phyloP scores from a whole-genome alignment of 2,888 invertebrate species.

The Chalcis sispes region DNA sequence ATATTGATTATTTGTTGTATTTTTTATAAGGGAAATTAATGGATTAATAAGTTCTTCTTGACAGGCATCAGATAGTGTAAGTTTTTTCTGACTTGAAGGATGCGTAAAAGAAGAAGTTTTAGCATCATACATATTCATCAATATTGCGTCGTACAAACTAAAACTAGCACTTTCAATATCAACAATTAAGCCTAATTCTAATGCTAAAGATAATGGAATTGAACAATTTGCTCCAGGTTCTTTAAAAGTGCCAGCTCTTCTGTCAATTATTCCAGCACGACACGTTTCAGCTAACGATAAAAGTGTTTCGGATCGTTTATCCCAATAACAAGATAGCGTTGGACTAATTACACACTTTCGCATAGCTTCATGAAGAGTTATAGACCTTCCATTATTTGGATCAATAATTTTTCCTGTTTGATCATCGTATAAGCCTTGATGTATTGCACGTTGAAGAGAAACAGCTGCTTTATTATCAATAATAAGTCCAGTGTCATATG shows the following conservation, averaged over 20 bases:
- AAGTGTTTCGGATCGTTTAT: slow-evolving; percentile 84
- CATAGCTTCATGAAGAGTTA: slow-evolving; percentile 90
- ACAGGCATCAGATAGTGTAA: slow-evolving; percentile 85
- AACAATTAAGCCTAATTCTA: slow-evolving; percentile 87
- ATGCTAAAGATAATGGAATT: slow-evolving; percentile 84
- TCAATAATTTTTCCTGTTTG: slow-evolving; percentile 89
- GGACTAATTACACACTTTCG: slow-evolving; percentile 89
- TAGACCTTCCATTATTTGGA: slow-evolving; percentile 85
- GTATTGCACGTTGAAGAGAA: slow-evolving; percentile 89
- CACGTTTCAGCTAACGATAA: slow-evolving; percentile 88
- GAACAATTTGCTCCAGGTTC: slow-evolving; percentile 83
- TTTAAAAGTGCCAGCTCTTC: slow-evolving; percentile 86
- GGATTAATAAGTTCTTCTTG: slow-evolving; percentile 87
- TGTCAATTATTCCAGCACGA: slow-evolving; percentile 87
- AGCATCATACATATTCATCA: slow-evolving; percentile 87
- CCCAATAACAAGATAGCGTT: slow-evolving; percentile 87
- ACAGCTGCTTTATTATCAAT: slow-evolving; percentile 89
- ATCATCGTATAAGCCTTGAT: slow-evolving; percentile 91
- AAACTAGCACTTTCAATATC: slow-evolving; percentile 91
- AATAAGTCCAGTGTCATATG: slow-evolving; percentile 87
- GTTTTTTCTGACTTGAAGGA: slow-evolving; percentile 85
- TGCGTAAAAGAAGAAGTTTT: slow-evolving; percentile 83
- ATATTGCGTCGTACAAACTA: slow-evolving; percentile 86
- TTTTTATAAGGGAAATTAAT: slow-evolving; percentile 85
- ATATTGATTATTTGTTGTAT: slow-evolving; percentile 83